Evolutionary conservation across 2,113 vertebrate species (phyloP), one percentile per base, ranked within the genome.

Genomic region (Osmerus mordax): DNA sequence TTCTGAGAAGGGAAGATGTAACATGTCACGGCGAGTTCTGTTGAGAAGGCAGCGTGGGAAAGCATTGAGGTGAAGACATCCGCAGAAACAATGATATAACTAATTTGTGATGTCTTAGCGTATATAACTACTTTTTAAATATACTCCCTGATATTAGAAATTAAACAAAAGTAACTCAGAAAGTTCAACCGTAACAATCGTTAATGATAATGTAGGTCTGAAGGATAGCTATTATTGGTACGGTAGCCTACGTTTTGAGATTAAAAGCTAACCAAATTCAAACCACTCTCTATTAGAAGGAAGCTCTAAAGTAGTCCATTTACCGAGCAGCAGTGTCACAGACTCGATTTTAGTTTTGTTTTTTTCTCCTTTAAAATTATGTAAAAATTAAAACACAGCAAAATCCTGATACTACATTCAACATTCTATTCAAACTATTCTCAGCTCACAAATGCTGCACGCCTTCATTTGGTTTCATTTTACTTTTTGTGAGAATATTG

Each of bases 91-190:
- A 51, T 78, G 71, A 69, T 65, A 67, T 74, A 77, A 78, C 77
- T 81, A 41, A 76, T 82, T 78, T 83, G 74, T 75, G 55, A 86
- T 75, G 72, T 54, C 58, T 78, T 67, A 80, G 83, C 74, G 79
- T 79, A 23, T 32, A 64, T 74, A 87, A 82, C 82, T 90, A 89
- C 76, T 81, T 83, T 70, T 66, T 82, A 47, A 79, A 91, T 84
- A 80, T 87, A 88, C 79, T 92, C 90, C 89, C 91, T 92, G 90
- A 91, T 91, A 90, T 87, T 89, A 90, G 83, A 89, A 86, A 79
- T 41, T 70, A 79, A 74, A 78, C 63, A 69, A 77, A 78, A 73
- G 74, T 84, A 75, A 69, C 71, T 75, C 75, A 74, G 75, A 78
- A 77, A 73, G 47, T 67, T 55, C 74, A 69, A 81, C 70, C 71